Evolutionary conservation across 2,888 invertebrate species (phyloP).

Genomic region (Philhelius pedissequus): DNA sequence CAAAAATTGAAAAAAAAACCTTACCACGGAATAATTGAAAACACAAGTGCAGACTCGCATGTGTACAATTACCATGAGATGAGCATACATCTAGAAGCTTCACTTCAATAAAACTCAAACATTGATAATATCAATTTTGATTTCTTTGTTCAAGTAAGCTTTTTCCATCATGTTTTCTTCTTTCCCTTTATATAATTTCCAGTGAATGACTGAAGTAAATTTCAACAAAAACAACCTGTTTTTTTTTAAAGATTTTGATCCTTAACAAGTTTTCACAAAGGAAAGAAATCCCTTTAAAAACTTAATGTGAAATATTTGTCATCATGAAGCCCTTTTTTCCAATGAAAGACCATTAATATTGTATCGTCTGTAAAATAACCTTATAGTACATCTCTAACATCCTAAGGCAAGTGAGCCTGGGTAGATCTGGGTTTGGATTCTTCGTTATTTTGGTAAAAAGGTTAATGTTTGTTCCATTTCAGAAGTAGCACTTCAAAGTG

Average conservation of each 20-base stretch:
- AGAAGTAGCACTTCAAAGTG: conserved; percentile 58
- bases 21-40: too few species aligned
- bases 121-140: neutral
- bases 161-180: neutral
- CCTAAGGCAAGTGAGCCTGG: neutral
- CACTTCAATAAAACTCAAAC: neutral
- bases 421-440: neutral
- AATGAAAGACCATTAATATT: conserved; percentile 27
- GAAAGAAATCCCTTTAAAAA: conserved; percentile 11
- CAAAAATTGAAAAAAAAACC: too few species aligned
- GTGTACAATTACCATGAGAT: neutral
- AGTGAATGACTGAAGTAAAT: neutral
- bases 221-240: conserved; percentile 19
- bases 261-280: conserved; percentile 4
- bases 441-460: conserved; percentile 17
- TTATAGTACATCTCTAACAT: neutral
- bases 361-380: conserved; percentile 18
- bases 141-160: neutral
- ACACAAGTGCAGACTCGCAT: too few species aligned
- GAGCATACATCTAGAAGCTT: neutral
- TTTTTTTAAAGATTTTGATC: conserved; percentile 6
- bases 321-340: conserved; percentile 15
- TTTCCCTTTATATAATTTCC: too few species aligned
- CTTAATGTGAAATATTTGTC: conserved; percentile 25
- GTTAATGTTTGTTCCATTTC: conserved; percentile 58